Evolutionary conservation across 2,888 invertebrate genomes (phyloP).

Genomic region (Gymnoscelis rufifasciata): DNA sequence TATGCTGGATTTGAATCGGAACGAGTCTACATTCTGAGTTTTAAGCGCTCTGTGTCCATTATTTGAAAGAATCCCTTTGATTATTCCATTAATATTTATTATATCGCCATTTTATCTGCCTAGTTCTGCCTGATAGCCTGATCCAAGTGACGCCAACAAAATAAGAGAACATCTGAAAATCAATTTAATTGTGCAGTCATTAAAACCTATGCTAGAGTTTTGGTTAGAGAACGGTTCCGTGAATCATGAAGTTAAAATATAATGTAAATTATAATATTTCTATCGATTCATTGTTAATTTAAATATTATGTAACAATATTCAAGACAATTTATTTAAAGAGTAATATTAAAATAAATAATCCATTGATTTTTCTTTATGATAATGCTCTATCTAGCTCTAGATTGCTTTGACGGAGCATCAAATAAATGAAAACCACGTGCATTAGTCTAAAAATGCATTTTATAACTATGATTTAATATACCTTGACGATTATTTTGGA

Average conservation of each 20-base stretch:
- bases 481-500: constrained; percentile 24
- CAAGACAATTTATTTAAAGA: no score
- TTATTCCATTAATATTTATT: neutral
- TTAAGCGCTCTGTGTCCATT: neutral
- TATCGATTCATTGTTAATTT: no score
- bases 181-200: constrained; percentile 51
- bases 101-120: constrained; percentile 21
- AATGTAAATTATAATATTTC: no score
- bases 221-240: constrained; percentile 5
- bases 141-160: constrained; percentile 46
- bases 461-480: constrained; percentile 19
- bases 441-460: constrained; percentile 1
- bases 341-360: no score
- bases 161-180: constrained; percentile 58
- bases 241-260: neutral
- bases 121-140: constrained; percentile 30
- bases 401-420: neutral
- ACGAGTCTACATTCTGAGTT: constrained; percentile 8
- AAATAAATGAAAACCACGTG: constrained; percentile 12
- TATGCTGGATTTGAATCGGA: constrained; percentile 19
- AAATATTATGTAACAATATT: no score
- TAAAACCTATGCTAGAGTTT: constrained; percentile 25
- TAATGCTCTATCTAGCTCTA: neutral
- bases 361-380: no score
- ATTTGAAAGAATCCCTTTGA: neutral